phyloP scores from a whole-genome alignment of 2,113 vertebrate species.

The Datnioides undecimradiatus region DNA sequence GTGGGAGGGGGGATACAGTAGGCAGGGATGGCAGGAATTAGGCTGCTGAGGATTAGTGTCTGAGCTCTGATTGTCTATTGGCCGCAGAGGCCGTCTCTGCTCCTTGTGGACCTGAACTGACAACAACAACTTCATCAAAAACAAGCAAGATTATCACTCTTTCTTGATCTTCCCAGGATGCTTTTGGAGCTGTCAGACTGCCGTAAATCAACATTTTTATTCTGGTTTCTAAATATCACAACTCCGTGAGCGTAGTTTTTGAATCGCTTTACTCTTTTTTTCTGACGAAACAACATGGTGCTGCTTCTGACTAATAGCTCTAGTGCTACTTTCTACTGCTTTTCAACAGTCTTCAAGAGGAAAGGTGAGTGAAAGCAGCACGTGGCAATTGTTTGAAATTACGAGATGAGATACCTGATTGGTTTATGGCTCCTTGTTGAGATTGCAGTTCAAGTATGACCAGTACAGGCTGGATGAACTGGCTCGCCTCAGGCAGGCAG shows the following conservation, averaged over 20 bases:
- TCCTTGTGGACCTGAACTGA: conserved; percentile 25
- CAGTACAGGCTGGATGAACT: conserved; percentile 1
- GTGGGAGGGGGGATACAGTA: conserved; percentile 12
- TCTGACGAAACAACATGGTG: conserved; percentile 58
- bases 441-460: conserved; percentile 6
- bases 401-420: conserved; percentile 4
- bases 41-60: conserved; percentile 74
- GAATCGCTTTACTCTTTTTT: conserved; percentile 2
- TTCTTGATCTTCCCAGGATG: conserved; percentile 14
- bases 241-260: conserved; percentile 39
- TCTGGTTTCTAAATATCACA: conserved; percentile 3
- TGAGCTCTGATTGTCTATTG: conserved; percentile 71
- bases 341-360: conserved; percentile 67
- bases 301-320: conserved; percentile 64
- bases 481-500: neutral
- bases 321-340: conserved; percentile 54
- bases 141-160: conserved; percentile 44
- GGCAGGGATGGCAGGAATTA: conserved; percentile 68
- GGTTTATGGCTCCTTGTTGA: conserved; percentile 21
- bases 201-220: neutral
- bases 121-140: conserved; percentile 66
- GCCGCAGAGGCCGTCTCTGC: conserved; percentile 37
- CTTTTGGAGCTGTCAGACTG: neutral
- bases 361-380: conserved; percentile 71
- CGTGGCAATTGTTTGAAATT: neutral